Evolutionary conservation across 2,888 invertebrate species (phyloP), one percentile per base, ranked within the genome.

Genomic region (Ellobium chinense): DNA sequence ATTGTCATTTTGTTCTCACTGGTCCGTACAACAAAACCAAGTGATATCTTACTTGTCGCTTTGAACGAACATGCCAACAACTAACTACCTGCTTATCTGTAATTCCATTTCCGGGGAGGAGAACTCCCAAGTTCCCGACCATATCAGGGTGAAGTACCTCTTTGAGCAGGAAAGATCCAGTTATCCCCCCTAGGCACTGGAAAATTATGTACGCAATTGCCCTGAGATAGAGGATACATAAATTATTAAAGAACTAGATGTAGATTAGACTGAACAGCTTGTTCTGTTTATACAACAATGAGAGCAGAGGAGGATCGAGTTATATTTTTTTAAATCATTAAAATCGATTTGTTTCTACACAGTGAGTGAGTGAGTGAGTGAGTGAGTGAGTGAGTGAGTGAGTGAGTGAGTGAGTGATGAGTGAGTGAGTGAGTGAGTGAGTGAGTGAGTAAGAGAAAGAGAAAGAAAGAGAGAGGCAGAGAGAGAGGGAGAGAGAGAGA

Each of bases 121-220:
- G 65, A 14, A 88, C 63, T 0, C 88, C 89, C 18, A 88, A 82
- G 46, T 78, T 81, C 21, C 85, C 84, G 4, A 84, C 80, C 81
- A 87, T 86, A 9, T 82, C 73, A 2, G 21, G 62, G 0, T 87
- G 87, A 4, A 82, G 83, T 0, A 89, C 37, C 36, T 78, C 81
- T 31, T 77, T 77, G 0, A 88, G 60, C 12, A 87, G 65, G 7
- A 81, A 84, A 0, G 88, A 83, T 0, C 82, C 82, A 0, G 85
- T 68, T 9, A 88, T 81, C 1, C 85, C 81, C 4, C 88, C 88
- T 0, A 83, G 27, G 9, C 83, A 80, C 60, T 89, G 89, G 9
- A 84, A 83, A 0, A 87, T 62, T 9, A 85, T 75, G 76, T 88
- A 88, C 24, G 85, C 72, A 12, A 86, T 7, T 46, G 84, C 86